Evolutionary conservation across 2,888 invertebrate species (phyloP).

Genomic region (Drosophila limbata): DNA sequence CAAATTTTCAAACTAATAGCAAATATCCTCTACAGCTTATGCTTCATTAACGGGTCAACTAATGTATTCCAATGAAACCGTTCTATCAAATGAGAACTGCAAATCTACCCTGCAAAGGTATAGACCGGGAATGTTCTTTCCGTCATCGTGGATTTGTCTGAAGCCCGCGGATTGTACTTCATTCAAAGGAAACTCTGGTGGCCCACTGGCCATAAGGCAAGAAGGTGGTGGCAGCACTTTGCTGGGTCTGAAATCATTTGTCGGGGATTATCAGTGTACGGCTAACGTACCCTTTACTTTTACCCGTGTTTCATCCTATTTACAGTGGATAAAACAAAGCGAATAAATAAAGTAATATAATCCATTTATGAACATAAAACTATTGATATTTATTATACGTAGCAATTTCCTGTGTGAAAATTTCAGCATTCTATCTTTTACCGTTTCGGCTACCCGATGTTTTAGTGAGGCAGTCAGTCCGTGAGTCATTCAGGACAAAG

Average conservation of each 20-base stretch:
- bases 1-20: not conserved
- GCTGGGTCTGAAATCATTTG: slow-evolving; percentile 9
- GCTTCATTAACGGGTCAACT: not conserved
- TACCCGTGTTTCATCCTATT: slow-evolving; percentile 9
- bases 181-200: slow-evolving; percentile 12
- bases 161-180: not conserved
- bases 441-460: too few species aligned
- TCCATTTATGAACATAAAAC: not conserved
- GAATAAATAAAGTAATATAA: not conserved
- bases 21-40: not conserved
- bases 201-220: slow-evolving; percentile 13
- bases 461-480: too few species aligned
- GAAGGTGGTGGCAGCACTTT: not conserved
- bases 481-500: too few species aligned
- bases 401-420: too few species aligned
- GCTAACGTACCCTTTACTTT: not conserved
- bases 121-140: rapidly evolving
- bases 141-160: slow-evolving; percentile 15
- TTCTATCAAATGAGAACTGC: slow-evolving; percentile 16
- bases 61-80: not conserved
- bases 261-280: rapidly evolving
- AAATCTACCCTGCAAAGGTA: not conserved
- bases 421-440: too few species aligned
- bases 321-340: slow-evolving; percentile 18
- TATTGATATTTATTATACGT: too few species aligned